A percentile compares a stretch with the other conserved stretches of the same genome.
phyloP scores from a whole-genome alignment of 2,888 invertebrate species.

The Ectemnius lituratus region DNA sequence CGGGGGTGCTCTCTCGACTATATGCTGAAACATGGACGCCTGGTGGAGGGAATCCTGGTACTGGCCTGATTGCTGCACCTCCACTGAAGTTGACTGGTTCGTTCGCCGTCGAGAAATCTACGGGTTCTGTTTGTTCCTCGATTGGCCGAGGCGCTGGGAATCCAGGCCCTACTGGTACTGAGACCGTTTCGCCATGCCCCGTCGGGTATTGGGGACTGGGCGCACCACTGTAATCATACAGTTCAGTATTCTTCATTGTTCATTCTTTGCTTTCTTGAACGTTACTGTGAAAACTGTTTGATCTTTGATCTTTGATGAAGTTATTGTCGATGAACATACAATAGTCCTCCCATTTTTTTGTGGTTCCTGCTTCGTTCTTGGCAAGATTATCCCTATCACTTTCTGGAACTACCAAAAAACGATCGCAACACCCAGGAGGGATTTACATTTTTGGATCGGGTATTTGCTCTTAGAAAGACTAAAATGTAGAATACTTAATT shows the following conservation, averaged over 20 bases:
- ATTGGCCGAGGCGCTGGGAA: slow-evolving; percentile 81
- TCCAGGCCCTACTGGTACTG: slow-evolving; percentile 79
- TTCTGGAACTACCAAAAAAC: background rate
- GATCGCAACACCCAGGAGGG: no score
- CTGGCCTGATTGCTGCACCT: slow-evolving; percentile 79
- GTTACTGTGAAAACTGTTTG: no score
- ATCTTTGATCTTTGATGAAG: no score
- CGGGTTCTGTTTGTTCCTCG: slow-evolving; percentile 85
- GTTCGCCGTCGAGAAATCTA: slow-evolving; percentile 85
- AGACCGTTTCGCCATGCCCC: slow-evolving; percentile 78
- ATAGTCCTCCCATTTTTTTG: background rate
- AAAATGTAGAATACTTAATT: no score
- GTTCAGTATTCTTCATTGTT: no score
- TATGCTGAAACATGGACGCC: slow-evolving; percentile 81
- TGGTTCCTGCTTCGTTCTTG: background rate
- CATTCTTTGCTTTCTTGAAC: no score
- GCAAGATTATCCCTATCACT: background rate
- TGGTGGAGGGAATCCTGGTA: slow-evolving; percentile 81
- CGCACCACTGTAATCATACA: slow-evolving; percentile 75
- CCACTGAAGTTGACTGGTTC: slow-evolving; percentile 83
- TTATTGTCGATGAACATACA: background rate
- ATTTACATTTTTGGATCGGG: no score
- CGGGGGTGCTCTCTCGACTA: slow-evolving; percentile 93
- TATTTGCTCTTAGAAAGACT: no score
- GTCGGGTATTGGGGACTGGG: slow-evolving; percentile 82